Base-by-base conservation (phyloP, 2,888 invertebrate species). In the Tridacna gigas region DNA sequence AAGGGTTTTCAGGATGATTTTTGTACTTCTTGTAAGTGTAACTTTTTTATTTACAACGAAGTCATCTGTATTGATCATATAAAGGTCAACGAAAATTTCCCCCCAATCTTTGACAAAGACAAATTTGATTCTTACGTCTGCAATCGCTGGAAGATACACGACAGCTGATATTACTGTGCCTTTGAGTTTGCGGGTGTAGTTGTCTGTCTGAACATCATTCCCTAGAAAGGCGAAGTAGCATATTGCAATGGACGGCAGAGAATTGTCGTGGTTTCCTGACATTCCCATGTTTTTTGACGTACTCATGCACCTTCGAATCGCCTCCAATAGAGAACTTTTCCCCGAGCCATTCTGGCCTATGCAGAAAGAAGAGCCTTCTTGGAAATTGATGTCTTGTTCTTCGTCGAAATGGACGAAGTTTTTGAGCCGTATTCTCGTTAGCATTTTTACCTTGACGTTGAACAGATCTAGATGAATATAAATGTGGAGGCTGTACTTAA, bases 261-360 rank as follows among this genome's bases (percentile, higher is more conserved):
- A 12, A 15, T 47, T 3, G 45, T 75, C 22, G 25, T 75, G 75
- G 18, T 13, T n/a, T 22, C 28, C 7, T 22, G 75, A 75, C 45
- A 75, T 11, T 22, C 45, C 65, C 37, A 47, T 75, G 20, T 63
- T 75, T 45, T 75, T 75, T 22, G 75, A 75, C 22, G 61, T 47
- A 45, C 75, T 75, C 75, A 75, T 65, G 13, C 75, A 75, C n/a
- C 75, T 20, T 61, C 75, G 61, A 26, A 74, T 56, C 13, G 74
- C 56, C 60, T 74, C 74, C n/a, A 74, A 74, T 0, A 51, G 28
- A 1, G 60, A 26, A 26, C 60, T 74, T 28, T 74, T 74, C 25
- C 74, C 74, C 11, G 74, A 26, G 2, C 60, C 61, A 63, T 75
- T 75, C 20, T 60, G 47, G 37, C 75, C 75, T 4, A 75, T 61